These are phyloP conservation scores for Ibycter americanus DNA, from an alignment of 2,797 vertebrate species.

Conservation along the genomic window DNA sequence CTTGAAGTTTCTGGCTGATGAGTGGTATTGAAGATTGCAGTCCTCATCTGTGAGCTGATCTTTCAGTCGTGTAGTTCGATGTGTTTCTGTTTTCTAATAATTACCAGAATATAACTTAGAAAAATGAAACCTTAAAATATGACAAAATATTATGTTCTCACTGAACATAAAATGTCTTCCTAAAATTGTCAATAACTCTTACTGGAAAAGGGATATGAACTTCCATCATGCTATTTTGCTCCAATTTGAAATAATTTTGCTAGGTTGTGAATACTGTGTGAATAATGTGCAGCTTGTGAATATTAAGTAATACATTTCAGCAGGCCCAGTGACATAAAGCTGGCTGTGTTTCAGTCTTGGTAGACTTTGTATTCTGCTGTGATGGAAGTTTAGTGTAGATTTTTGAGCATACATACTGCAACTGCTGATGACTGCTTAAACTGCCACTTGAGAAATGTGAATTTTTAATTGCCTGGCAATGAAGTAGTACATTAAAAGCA, in stretches of 20 bases:
- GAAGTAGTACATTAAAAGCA: not conserved
- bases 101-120: not conserved
- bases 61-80: not conserved
- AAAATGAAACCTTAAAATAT: not conserved
- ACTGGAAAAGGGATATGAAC: not conserved
- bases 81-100: not conserved
- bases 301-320: not conserved
- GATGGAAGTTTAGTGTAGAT: not conserved
- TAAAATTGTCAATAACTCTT: not conserved
- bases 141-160: not conserved
- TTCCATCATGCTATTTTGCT: rapidly evolving
- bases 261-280: not conserved
- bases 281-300: not conserved
- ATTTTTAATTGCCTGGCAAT: not conserved
- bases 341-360: not conserved
- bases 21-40: not conserved
- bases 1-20: not conserved
- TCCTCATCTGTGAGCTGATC: not conserved
- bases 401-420: not conserved
- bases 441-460: not conserved
- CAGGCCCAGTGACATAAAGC: not conserved
- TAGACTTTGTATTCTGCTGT: not conserved
- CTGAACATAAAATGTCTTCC: not conserved
- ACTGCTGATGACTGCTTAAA: not conserved
- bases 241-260: not conserved